A percentile compares a stretch with the other conserved stretches of the same genome.
phyloP scores from a whole-genome alignment of 30 jellyfish, hydroid and myxozoan species.

The Cassiopea xamachana region DNA sequence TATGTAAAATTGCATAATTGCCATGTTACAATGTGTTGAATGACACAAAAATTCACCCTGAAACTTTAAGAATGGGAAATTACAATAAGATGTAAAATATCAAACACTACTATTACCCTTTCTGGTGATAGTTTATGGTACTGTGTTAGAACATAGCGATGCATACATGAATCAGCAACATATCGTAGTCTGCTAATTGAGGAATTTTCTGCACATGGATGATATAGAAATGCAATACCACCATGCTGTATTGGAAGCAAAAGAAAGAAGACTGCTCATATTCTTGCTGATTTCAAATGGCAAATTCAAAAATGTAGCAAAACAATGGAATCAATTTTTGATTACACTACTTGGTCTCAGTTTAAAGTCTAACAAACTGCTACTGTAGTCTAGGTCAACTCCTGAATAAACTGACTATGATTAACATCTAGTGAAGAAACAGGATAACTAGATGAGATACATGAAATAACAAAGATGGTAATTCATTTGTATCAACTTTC shows the following conservation, averaged over 20 bases:
- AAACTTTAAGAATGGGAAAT: neutral
- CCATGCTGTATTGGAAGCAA: conserved; percentile 68
- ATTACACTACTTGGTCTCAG: too few relatives aligned
- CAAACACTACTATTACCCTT: conserved; percentile 24
- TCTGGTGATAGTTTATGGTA: conserved; percentile 53
- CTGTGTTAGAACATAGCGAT: conserved; percentile 79
- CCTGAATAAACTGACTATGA: too few relatives aligned
- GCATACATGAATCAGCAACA: conserved; percentile 74
- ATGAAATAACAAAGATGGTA: too few relatives aligned
- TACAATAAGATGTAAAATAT: neutral
- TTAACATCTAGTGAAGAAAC: too few relatives aligned
- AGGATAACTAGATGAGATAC: too few relatives aligned
- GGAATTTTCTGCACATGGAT: conserved; percentile 72
- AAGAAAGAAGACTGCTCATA: neutral
- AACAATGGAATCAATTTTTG: too few relatives aligned
- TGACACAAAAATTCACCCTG: neutral
- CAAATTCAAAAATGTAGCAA: too few relatives aligned
- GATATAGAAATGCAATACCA: conserved; percentile 87
- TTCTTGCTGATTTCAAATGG: neutral
- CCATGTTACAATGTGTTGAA: neutral
- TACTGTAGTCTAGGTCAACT: too few relatives aligned
- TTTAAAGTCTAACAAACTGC: too few relatives aligned
- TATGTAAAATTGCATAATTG: too few relatives aligned
- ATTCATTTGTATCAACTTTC: too few relatives aligned
- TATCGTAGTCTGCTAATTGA: conserved; percentile 36